Evolutionary conservation across 1,140 invertebrate species (phyloP).

Genomic region (Bombus soroeensis): DNA sequence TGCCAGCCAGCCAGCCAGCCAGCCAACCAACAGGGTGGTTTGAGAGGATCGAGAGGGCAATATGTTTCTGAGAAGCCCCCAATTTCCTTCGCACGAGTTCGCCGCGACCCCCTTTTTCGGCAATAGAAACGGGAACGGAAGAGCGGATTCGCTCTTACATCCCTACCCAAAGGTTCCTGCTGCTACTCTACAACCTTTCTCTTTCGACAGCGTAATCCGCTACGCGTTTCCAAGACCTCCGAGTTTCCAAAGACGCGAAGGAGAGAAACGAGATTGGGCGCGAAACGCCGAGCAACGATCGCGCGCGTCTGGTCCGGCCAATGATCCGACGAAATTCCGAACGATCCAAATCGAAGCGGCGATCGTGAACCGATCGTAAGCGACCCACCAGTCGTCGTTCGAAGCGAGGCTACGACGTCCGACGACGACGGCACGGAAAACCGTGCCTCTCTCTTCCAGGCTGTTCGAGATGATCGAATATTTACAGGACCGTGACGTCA

Average conservation of each 20-base stretch:
- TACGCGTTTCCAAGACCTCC: conserved; percentile 19
- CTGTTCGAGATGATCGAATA: conserved; percentile 58
- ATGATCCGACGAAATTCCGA: too few species aligned
- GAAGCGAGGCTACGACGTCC: too few species aligned
- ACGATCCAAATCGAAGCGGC: too few species aligned
- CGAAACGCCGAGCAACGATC: too few species aligned
- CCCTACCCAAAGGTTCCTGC: not conserved
- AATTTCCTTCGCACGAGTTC: conserved; percentile 67
- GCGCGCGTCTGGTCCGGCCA: too few species aligned
- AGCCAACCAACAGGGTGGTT: conserved; percentile 41
- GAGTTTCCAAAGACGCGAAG: not conserved
- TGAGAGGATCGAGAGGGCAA: conserved; percentile 69
- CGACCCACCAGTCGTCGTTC: too few species aligned
- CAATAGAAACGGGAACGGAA: not conserved
- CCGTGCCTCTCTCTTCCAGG: not conserved
- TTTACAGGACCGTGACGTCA: conserved; percentile 62
- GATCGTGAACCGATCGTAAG: too few species aligned
- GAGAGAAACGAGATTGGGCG: not conserved
- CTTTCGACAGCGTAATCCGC: conserved; percentile 6
- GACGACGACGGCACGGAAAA: conserved; percentile 35
- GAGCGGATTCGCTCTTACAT: not conserved
- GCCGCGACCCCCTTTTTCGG: conserved; percentile 52
- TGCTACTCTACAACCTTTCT: not conserved
- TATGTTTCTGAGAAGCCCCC: conserved; percentile 71
- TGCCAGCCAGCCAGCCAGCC: conserved; percentile 16